Conservation (phyloP, 2,113 vertebrate genomes). For the Proteles cristata region DNA sequence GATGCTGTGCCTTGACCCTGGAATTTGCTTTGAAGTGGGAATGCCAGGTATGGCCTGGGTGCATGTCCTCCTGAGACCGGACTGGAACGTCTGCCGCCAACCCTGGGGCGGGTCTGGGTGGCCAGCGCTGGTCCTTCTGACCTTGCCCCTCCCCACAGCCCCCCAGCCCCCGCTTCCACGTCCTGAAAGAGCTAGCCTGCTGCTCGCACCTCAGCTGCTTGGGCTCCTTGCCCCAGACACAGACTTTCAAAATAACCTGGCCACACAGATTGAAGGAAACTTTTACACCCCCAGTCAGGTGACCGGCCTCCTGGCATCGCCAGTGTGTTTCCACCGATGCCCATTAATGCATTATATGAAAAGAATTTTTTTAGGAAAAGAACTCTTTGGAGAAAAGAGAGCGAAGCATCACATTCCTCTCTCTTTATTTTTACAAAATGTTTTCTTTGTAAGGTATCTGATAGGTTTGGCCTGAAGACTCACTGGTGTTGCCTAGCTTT, state of each 20-base stretch:
- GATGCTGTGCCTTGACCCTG: not conserved
- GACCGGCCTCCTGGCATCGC: not conserved
- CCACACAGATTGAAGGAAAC: not conserved
- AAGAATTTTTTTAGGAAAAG: slow-evolving; percentile 42
- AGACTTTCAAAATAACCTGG: slow-evolving; percentile 41
- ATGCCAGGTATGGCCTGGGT: not conserved
- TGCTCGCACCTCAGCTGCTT: not conserved
- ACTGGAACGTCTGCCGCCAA: not conserved
- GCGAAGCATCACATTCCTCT: slow-evolving; percentile 53
- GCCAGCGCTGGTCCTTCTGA: not conserved
- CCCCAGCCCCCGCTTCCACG: not conserved
- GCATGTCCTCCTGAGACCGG: not conserved
- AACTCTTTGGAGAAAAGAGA: slow-evolving; percentile 61
- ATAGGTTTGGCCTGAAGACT: slow-evolving; percentile 41
- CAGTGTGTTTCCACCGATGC: slow-evolving; percentile 16
- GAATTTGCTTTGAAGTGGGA: not conserved
- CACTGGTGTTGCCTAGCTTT: not conserved
- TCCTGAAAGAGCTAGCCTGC: not conserved
- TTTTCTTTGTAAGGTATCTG: slow-evolving; percentile 75
- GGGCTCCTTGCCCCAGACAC: not conserved
- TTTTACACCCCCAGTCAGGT: not conserved
- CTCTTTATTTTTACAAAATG: slow-evolving; percentile 63
- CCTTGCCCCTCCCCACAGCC: not conserved
- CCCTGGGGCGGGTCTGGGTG: not conserved
- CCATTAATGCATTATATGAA: slow-evolving; percentile 48